These are phyloP conservation scores for Epistrophe eligans DNA, from an alignment of 2,888 invertebrate genomes.

Conservation along the genomic window DNA sequence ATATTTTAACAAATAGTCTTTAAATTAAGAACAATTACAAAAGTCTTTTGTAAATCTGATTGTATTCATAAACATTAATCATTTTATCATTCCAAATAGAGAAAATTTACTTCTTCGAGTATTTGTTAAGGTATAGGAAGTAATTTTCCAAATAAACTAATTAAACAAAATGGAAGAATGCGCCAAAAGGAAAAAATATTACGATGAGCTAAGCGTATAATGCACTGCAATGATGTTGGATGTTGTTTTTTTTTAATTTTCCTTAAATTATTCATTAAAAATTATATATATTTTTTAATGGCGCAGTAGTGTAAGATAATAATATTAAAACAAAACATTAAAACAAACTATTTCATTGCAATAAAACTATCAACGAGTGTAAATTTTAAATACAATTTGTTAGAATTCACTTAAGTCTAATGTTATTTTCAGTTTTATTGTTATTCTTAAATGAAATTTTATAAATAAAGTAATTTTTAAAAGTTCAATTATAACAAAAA, in stretches of 20 bases:
- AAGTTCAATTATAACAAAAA: constrained; percentile 51
- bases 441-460: constrained; percentile 28
- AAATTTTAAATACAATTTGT: constrained; percentile 41
- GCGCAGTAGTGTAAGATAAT: constrained; percentile 54
- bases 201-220: constrained; percentile 14
- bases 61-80: constrained; percentile 70
- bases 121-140: constrained; percentile 30
- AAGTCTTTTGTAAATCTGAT: constrained; percentile 62
- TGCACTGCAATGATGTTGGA: constrained; percentile 33
- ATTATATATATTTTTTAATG: constrained; percentile 36
- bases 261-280: constrained; percentile 16
- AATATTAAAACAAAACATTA: neutral
- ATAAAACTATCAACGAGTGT: constrained; percentile 69
- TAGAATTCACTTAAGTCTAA: constrained; percentile 28
- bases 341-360: constrained; percentile 43
- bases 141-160: constrained; percentile 29
- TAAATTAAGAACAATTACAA: constrained; percentile 32
- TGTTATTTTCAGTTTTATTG: constrained; percentile 29
- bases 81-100: constrained; percentile 74
- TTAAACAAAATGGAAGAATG: constrained; percentile 11
- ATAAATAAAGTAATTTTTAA: constrained; percentile 27
- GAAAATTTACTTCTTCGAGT: constrained; percentile 65
- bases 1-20: constrained; percentile 33
- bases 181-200: constrained; percentile 46
- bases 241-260: neutral